Evolutionary conservation across 2,888 invertebrate genomes (phyloP), one percentile per base, ranked within the genome.

Genomic region (Netelia virgata): DNA sequence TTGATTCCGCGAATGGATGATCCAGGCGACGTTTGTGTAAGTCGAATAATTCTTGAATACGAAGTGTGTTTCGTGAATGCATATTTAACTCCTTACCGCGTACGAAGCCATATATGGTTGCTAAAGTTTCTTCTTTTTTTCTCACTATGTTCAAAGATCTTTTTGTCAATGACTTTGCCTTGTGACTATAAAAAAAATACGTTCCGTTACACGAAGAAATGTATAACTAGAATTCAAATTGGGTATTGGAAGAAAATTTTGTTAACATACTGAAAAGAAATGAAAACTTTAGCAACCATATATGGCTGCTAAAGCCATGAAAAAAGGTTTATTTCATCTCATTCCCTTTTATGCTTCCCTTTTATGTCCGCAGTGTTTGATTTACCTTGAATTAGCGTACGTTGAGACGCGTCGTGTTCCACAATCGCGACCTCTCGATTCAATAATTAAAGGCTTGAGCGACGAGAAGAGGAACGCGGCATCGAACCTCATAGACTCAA

Each of bases 1-100:
- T 68, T 91, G n/a, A 85, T 90, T 78, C 91, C 91, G 10, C 85
- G 87, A 14, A 80, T 86, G 0, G 75, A 88, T 23, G 43, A 75
- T 61, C 86, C 86, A 1, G 88, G 84, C 28, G 86, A 90, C 41
- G 89, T 89, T 73, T 88, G 87, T 90, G 91, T 91, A 87, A 66
- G 20, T 68, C 41, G 6, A 20, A 68, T 36, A 47, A 43, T 68
- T 28, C 20, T n/a, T 68, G 18, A 28, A 20, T 6, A 0, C 28
- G 0, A 2, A 28, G 3, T 28, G 28, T 28, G 28, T 28, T 68
- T 28, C n/a, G 0, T 68, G 18, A 28, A 20, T 1, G 5, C 66
- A 20, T 2, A 8, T 36, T 36, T 28, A 18, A 20, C 1, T 3
- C n/a, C 14, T 50, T 14, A 8, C 5, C 50, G 1, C n/a, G 1